Conservation (phyloP, 2,888 invertebrate genomes). For the Caenorhabditis drosophilae region DNA sequence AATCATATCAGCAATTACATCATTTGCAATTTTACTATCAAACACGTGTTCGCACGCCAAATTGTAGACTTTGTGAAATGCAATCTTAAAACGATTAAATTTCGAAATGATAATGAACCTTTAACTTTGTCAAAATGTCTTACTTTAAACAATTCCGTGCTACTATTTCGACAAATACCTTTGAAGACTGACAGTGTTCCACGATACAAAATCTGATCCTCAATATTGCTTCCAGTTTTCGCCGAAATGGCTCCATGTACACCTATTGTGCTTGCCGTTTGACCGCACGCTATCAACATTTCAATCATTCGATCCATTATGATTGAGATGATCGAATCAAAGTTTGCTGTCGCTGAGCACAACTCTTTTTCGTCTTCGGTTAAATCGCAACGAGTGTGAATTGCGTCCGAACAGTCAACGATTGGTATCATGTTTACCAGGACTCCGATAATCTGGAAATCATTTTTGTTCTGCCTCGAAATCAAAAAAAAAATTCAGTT, state of each 20-base stretch:
- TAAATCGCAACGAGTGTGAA: conserved; percentile 77
- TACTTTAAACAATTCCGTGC: conserved; percentile 31
- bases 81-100: conserved; percentile 74
- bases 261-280: conserved; percentile 27
- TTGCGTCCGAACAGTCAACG: conserved; percentile 83
- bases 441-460: conserved; percentile 70
- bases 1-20: conserved; percentile 80
- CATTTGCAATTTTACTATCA: conserved; percentile 84
- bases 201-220: conserved; percentile 42
- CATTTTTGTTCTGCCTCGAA: too few relatives aligned
- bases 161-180: conserved; percentile 45
- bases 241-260: conserved; percentile 35
- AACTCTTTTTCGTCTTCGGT: conserved; percentile 79
- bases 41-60: conserved; percentile 80
- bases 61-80: conserved; percentile 79
- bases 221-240: conserved; percentile 37
- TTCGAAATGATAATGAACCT: too few relatives aligned
- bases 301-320: conserved; percentile 77
- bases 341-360: conserved; percentile 83
- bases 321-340: conserved; percentile 87
- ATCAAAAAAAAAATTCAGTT: too few relatives aligned
- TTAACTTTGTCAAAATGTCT: too few relatives aligned
- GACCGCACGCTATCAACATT: conserved; percentile 41
- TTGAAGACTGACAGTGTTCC: conserved; percentile 48
- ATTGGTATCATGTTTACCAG: conserved; percentile 82